These are phyloP conservation scores for Drosophila navojoa DNA, from an alignment of 1,140 invertebrate species.

Conservation along the genomic window DNA sequence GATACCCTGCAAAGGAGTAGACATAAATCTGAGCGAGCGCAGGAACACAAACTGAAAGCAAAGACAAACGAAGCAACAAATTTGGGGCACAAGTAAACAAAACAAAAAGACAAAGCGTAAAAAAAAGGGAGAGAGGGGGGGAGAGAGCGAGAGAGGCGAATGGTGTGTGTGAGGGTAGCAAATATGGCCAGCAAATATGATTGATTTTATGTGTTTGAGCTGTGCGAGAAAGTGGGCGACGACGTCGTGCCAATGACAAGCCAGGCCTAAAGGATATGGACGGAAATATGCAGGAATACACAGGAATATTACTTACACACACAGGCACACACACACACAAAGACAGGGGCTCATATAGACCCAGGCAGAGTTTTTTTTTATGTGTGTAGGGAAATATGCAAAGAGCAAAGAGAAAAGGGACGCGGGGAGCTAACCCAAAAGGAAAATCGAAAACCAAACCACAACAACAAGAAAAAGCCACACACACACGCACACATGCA, in stretches of 20 bases:
- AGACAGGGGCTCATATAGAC: background rate
- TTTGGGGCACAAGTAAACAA: constrained; percentile 58
- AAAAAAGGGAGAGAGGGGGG: constrained; percentile 4
- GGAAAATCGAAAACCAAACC: constrained; percentile 67
- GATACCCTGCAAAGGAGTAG: constrained; percentile 29
- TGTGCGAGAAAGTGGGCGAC: constrained; percentile 17
- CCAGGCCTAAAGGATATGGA: constrained; percentile 46
- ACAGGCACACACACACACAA: constrained; percentile 5
- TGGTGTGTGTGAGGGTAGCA: constrained; percentile 19
- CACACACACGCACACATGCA: constrained; percentile 28
- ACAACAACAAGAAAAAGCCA: constrained; percentile 45
- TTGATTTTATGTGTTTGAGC: constrained; percentile 76
- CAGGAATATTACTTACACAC: constrained; percentile 67
- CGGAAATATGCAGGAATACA: constrained; percentile 74
- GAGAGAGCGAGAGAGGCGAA: constrained; percentile 13
- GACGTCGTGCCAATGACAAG: constrained; percentile 42
- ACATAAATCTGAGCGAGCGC: constrained; percentile 1
- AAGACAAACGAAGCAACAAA: constrained; percentile 56
- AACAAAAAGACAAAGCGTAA: constrained; percentile 39
- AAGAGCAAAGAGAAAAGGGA: constrained; percentile 15
- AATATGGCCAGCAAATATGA: constrained; percentile 58
- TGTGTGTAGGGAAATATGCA: constrained; percentile 55
- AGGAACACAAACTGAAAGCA: constrained; percentile 16
- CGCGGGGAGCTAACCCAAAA: constrained; percentile 24
- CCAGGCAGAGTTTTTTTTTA: constrained; percentile 49